Base-by-base conservation (phyloP, 2,888 invertebrate genomes). In the Ormyrus thymus region DNA sequence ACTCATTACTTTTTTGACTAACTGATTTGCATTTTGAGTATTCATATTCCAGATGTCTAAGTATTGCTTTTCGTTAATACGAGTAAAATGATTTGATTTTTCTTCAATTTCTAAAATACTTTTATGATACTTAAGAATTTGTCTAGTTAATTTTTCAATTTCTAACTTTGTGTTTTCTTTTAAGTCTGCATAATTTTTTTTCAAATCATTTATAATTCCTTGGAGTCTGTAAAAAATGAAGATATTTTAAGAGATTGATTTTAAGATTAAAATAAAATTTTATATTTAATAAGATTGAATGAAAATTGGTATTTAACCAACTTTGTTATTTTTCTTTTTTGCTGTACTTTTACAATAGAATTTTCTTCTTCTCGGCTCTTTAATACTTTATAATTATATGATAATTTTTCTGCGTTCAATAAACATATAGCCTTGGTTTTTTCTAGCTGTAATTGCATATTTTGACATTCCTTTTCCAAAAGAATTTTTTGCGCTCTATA, bases 281-380 rank as follows among this genome's bases (percentile, higher is more conserved):
- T 56, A 29, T 29, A 3, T 29, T 29, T 15, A 13, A 65, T 45
- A n/a, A 7, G 9, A 11, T 29, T 7, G 2, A 29, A 48, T 72
- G 4, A 29, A 29, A 29, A 29, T 29, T 29, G 29, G 0, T 29
- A 29, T 29, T 29, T 29, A 2, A 83, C 86, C 55, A 78, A 91
- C 90, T 95, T 95, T 83, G 95, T 95, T 6, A 96, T 91, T 83
- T 94, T 92, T 8, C 95, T 92, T 85, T 95, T 96, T 85, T 96
- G 96, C 84, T 95, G 94, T 68, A 94, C 95, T 85, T 94, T 93
- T 7, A 96, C 94, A 59, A 95, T 93, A 0, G 94, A 91, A 87
- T 96, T 96, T 89, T 98, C 97, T 83, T 97, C 96, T 89, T 97
- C 97, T 2, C 97, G 92, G 86, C 95, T 95, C 90, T 95, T 96